Conservation (phyloP, 2,888 invertebrate genomes). For the Rotaria socialis region DNA sequence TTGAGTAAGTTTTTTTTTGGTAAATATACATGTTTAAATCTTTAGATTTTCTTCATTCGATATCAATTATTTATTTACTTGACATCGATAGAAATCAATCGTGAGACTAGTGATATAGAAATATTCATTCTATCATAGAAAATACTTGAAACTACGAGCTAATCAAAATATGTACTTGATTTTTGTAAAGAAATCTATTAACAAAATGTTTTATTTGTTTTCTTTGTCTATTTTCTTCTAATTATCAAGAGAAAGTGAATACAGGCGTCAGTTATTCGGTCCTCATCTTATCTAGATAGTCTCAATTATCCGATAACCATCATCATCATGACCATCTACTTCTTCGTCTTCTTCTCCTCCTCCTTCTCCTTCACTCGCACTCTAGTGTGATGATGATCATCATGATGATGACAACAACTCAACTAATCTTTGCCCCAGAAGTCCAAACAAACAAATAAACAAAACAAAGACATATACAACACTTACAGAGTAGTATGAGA, state of each 20-base stretch:
- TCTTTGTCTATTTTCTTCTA: conserved; percentile 5
- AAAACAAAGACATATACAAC: not conserved
- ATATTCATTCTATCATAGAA: no score
- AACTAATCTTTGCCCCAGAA: conserved; percentile 27
- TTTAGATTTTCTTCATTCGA: no score
- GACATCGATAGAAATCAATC: no score
- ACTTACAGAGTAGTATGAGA: not conserved
- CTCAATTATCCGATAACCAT: conserved; percentile 32
- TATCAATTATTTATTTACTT: no score
- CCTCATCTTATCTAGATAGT: conserved; percentile 29
- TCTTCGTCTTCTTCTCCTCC: not conserved
- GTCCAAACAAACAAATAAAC: conserved; percentile 21
- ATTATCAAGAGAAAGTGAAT: conserved; percentile 29
- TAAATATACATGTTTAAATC: not conserved
- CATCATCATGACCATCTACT: not conserved
- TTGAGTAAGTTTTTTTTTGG: no score
- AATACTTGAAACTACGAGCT: no score
- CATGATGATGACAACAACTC: conserved; percentile 12
- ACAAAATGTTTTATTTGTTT: not conserved
- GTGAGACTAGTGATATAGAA: no score
- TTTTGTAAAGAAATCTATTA: no score
- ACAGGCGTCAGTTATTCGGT: not conserved
- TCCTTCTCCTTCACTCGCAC: not conserved
- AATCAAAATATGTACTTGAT: no score
- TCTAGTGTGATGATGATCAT: not conserved